Evolutionary conservation across 2,113 vertebrate genomes (phyloP).

Genomic region (Rhynchopsitta pachyrhyncha): DNA sequence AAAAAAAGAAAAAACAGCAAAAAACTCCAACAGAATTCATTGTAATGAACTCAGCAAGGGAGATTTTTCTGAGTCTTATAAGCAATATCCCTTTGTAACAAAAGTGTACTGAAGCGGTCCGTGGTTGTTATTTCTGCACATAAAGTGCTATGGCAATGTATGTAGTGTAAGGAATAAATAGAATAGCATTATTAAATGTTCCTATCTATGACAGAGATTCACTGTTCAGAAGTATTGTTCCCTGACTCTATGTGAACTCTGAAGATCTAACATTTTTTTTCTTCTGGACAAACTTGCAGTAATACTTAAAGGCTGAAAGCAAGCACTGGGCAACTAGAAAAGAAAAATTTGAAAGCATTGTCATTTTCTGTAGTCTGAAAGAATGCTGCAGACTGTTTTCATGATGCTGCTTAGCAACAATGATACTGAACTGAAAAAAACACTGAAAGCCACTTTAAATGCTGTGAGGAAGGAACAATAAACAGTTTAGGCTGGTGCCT

Average conservation of each 20-base stretch:
- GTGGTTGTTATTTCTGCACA: not conserved
- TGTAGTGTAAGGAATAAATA: not conserved
- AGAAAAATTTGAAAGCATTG: not conserved
- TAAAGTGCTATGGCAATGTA: not conserved
- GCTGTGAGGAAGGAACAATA: not conserved
- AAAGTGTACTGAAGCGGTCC: too few relatives aligned
- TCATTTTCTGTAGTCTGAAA: not conserved
- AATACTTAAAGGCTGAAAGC: not conserved
- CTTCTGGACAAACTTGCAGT: not conserved
- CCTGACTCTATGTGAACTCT: not conserved
- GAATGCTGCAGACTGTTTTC: not conserved
- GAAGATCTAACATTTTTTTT: not conserved
- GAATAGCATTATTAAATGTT: not conserved
- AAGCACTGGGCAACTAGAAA: not conserved
- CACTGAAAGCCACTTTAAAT: not conserved
- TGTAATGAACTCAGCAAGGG: not conserved
- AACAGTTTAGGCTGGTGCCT: not conserved
- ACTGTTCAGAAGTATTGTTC: not conserved
- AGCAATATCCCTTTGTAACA: not conserved
- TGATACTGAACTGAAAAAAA: not conserved
- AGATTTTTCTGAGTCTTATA: not conserved
- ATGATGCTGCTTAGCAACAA: not conserved
- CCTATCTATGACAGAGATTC: not conserved
- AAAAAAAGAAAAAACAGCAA: not conserved
- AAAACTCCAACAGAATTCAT: not conserved